These are phyloP conservation scores for Columba guinea DNA, from an alignment of 2,797 vertebrate genomes.

Conservation along the genomic window DNA sequence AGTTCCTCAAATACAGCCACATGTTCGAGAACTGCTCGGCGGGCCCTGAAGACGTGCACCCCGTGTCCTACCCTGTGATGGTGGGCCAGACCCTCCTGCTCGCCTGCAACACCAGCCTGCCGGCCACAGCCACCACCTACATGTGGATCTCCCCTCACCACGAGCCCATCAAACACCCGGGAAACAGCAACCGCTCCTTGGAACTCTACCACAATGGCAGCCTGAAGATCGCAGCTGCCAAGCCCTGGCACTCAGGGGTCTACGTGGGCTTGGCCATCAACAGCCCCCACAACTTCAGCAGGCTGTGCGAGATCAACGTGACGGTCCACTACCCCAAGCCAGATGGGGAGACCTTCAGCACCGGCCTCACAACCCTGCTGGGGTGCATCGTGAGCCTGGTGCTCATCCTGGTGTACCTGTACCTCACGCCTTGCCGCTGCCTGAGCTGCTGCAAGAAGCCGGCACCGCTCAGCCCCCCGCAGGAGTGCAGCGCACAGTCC, in stretches of 20 bases:
- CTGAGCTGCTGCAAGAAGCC: conserved; percentile 72
- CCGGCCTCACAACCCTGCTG: conserved; percentile 90
- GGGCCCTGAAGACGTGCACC: conserved; percentile 12
- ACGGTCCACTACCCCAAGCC: conserved; percentile 75
- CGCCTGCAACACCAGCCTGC: conserved; percentile 79
- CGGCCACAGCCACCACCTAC: conserved; percentile 53
- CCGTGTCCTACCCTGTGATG: conserved; percentile 50
- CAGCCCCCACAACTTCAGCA: conserved; percentile 78
- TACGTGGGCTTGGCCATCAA: conserved; percentile 88
- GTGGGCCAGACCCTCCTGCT: conserved; percentile 77
- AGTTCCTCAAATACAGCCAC: conserved; percentile 82
- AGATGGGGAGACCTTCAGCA: conserved; percentile 84
- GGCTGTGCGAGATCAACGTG: conserved; percentile 86
- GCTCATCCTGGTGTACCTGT: conserved; percentile 91
- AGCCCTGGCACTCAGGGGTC: conserved; percentile 79
- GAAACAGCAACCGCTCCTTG: conserved; percentile 80
- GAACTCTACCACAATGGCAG: conserved; percentile 86
- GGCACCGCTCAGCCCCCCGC: conserved; percentile 65
- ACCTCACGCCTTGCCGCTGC: conserved; percentile 88
- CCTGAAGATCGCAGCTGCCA: conserved; percentile 79
- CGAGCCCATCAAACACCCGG: conserved; percentile 83
- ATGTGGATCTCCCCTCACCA: conserved; percentile 87
- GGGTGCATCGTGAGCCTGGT: conserved; percentile 90
- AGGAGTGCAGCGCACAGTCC: conserved; percentile 88
- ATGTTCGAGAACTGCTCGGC: conserved; percentile 85